Evolutionary conservation across 1,140 invertebrate genomes (phyloP).

Genomic region (Druon quercuslanigerum): DNA sequence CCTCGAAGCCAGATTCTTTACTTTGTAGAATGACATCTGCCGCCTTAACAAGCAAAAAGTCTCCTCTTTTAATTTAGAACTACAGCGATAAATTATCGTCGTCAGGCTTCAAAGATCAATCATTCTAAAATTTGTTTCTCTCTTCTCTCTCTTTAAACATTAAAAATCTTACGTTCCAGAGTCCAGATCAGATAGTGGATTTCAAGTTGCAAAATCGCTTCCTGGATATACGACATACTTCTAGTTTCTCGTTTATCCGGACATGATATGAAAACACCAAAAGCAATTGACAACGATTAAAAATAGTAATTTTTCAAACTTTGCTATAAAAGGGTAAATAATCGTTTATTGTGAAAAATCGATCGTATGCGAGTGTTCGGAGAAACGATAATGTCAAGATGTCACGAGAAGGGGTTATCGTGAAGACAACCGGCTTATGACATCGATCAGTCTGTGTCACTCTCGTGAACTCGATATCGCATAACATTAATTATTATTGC

Average conservation of each 20-base stretch:
- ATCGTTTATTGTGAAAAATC: conserved; percentile 38
- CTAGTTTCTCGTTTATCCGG: background rate
- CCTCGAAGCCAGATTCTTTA: no score
- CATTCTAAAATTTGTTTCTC: background rate
- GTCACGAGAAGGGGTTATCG: conserved; percentile 73
- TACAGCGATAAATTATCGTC: no score
- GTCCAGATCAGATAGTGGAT: background rate
- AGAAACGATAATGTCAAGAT: conserved; percentile 67
- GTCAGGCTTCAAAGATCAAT: no score
- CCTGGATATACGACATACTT: background rate
- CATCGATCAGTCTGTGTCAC: conserved; percentile 75
- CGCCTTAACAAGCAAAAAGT: no score
- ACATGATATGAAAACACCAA: background rate
- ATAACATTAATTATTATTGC: conserved; percentile 76
- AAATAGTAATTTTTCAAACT: background rate
- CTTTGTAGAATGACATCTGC: no score
- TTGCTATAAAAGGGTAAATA: background rate
- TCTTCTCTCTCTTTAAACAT: background rate
- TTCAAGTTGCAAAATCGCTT: background rate
- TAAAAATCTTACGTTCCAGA: background rate
- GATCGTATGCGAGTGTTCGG: conserved; percentile 55
- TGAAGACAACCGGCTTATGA: conserved; percentile 71
- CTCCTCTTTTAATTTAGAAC: no score
- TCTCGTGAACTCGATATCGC: conserved; percentile 67
- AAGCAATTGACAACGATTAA: conserved; percentile 3